Evolutionary conservation across 2,888 invertebrate genomes (phyloP), one percentile per base, ranked within the genome.

Genomic region (Lepas anatifera): DNA sequence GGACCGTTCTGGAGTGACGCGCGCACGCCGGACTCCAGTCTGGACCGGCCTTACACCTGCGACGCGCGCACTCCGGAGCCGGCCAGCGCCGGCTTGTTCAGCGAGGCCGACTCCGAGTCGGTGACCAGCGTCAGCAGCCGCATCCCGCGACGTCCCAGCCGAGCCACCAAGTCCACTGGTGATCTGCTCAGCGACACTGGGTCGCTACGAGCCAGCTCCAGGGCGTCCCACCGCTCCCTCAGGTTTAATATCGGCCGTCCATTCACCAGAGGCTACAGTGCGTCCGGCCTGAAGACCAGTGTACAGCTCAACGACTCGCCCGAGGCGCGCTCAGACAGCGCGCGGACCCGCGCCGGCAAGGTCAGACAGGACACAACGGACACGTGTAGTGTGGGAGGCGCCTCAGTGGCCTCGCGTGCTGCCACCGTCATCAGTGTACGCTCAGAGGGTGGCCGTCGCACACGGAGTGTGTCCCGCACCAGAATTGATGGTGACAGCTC

Each of bases 1-100:
- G 94, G 92, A 79, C 93, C 94, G 82, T 93, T 93, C 70, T 93
- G 92, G 68, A 94, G 94, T 80, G 88, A 85, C 81, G 87, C 87
- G 80, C 76, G 76, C 76, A 88, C 88, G 79, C 84, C 92, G 74
- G 87, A 92, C 48, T 87, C 90, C 74, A 83, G 91, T 74, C 87
- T 87, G 76, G n/a, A n/a, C n/a, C n/a, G n/a, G n/a, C n/a, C n/a
- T n/a, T n/a, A n/a, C n/a, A n/a, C n/a, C n/a, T n/a, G n/a, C n/a
- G n/a, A n/a, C n/a, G n/a, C n/a, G n/a, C n/a, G n/a, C n/a, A n/a
- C n/a, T n/a, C n/a, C n/a, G n/a, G n/a, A n/a, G n/a, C n/a, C n/a
- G n/a, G n/a, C n/a, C n/a, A n/a, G 82, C 85, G 76, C 84, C 85
- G 77, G n/a, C n/a, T 82, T 84, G 73, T 82, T 84, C 75, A 80